phyloP scores from a whole-genome alignment of 2,113 vertebrate genomes.

The Hippocampus mohnikei region DNA sequence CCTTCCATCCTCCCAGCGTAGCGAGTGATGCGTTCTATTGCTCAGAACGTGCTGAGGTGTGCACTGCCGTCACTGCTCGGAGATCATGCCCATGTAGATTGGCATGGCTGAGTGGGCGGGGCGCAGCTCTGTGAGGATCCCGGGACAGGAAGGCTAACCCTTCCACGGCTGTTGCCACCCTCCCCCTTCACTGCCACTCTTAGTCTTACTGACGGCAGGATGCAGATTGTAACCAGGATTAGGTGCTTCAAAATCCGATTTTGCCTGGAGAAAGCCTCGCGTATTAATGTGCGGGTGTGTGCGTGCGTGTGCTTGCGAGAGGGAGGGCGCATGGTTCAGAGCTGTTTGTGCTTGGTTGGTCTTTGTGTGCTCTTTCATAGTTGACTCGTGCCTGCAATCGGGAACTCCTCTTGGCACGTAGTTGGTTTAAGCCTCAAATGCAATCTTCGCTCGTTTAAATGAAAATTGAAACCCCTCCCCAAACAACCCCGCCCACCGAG shows the following conservation, averaged over 20 bases:
- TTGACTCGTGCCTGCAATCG: slow-evolving; percentile 70
- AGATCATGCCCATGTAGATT: slow-evolving; percentile 51
- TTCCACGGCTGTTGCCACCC: background rate
- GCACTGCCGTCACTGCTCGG: slow-evolving; percentile 30
- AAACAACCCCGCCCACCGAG: slow-evolving; percentile 1
- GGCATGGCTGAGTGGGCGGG: slow-evolving; percentile 49
- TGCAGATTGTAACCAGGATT: slow-evolving; percentile 92
- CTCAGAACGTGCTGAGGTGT: slow-evolving; percentile 22
- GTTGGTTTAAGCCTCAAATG: slow-evolving; percentile 65
- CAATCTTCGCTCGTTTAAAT: slow-evolving; percentile 67
- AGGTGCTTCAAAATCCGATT: slow-evolving; percentile 92
- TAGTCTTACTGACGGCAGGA: slow-evolving; percentile 72
- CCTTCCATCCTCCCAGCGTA: slow-evolving; percentile 58
- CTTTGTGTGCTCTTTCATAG: slow-evolving; percentile 71
- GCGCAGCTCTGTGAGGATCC: slow-evolving; percentile 47
- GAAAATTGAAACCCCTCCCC: slow-evolving; percentile 35
- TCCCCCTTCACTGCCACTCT: slow-evolving; percentile 22
- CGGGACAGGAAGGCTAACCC: slow-evolving; percentile 45
- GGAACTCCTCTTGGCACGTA: slow-evolving; percentile 47
- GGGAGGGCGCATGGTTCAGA: slow-evolving; percentile 16
- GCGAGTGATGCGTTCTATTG: slow-evolving; percentile 31
- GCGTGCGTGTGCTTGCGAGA: slow-evolving; percentile 29
- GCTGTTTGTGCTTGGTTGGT: slow-evolving; percentile 33
- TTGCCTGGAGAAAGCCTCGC: slow-evolving; percentile 80
- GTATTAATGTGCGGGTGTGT: slow-evolving; percentile 47